phyloP scores from a whole-genome alignment of 1,140 invertebrate genomes.

The Temnothorax curvispinosus region DNA sequence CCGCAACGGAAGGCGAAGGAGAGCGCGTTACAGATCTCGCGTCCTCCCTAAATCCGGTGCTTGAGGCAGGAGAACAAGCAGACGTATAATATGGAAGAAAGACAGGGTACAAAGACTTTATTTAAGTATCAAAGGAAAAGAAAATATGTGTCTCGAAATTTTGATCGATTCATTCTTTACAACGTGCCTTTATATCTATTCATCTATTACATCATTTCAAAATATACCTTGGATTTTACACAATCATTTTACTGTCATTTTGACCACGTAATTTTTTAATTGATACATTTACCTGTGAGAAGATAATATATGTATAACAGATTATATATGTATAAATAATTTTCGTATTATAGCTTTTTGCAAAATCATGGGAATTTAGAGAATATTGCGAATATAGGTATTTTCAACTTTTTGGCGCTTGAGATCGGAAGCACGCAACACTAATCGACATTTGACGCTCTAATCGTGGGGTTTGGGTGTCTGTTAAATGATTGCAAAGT shows the following conservation, averaged over 20 bases:
- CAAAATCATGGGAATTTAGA: background rate
- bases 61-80: conserved; percentile 38
- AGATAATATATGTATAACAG: background rate
- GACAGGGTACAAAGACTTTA: conserved; percentile 37
- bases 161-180: background rate
- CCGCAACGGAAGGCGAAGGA: background rate
- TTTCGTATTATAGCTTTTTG: background rate
- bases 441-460: conserved; percentile 25
- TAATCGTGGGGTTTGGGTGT: background rate
- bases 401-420: background rate
- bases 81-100: background rate
- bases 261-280: background rate
- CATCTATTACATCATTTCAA: too few relatives aligned
- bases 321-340: background rate
- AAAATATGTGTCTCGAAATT: background rate
- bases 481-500: conserved; percentile 1
- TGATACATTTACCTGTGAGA: background rate
- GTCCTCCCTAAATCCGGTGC: conserved; percentile 35
- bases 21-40: background rate
- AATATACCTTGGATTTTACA: background rate
- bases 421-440: background rate
- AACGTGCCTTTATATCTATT: background rate
- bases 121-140: conserved; percentile 13
- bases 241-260: background rate
- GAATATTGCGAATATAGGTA: background rate